Conservation (phyloP, 2,113 vertebrate genomes). For the Nesospiza acunhae region DNA sequence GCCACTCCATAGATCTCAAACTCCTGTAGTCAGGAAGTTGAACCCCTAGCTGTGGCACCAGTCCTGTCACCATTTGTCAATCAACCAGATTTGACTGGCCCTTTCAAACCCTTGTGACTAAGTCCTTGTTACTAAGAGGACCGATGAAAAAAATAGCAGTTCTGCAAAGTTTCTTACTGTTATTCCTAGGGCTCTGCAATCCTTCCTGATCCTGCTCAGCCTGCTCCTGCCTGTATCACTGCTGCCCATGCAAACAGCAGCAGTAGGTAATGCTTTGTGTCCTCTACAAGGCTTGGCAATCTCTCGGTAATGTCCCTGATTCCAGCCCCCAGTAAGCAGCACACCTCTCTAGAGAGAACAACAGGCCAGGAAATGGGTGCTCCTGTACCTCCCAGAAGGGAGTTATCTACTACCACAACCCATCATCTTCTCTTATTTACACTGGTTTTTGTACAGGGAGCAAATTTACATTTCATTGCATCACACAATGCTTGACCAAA, state of each 20-base stretch:
- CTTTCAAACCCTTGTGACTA: not conserved
- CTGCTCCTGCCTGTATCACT: not conserved
- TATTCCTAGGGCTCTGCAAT: not conserved
- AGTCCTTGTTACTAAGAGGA: not conserved
- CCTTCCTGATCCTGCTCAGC: not conserved
- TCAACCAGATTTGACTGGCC: not conserved
- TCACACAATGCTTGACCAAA: not conserved
- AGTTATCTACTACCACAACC: not conserved
- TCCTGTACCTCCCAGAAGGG: not conserved
- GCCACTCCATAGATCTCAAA: not conserved
- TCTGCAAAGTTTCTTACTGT: not conserved
- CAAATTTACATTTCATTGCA: not conserved
- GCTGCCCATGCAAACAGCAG: not conserved
- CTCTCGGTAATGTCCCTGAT: rapidly evolving
- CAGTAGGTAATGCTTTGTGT: not conserved
- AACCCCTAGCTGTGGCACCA: not conserved
- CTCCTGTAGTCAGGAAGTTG: not conserved
- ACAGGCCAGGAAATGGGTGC: not conserved
- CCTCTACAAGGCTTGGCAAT: not conserved
- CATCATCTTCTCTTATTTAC: not conserved
- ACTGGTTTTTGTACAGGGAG: not conserved
- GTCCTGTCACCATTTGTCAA: not conserved
- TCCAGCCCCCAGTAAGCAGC: not conserved
- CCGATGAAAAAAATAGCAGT: rapidly evolving
- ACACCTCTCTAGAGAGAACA: not conserved